Percentiles rank a stretch among this genome's conserved stretches.
phyloP scores from a whole-genome alignment of 2,888 invertebrate species.

The Oscheius sp. region DNA sequence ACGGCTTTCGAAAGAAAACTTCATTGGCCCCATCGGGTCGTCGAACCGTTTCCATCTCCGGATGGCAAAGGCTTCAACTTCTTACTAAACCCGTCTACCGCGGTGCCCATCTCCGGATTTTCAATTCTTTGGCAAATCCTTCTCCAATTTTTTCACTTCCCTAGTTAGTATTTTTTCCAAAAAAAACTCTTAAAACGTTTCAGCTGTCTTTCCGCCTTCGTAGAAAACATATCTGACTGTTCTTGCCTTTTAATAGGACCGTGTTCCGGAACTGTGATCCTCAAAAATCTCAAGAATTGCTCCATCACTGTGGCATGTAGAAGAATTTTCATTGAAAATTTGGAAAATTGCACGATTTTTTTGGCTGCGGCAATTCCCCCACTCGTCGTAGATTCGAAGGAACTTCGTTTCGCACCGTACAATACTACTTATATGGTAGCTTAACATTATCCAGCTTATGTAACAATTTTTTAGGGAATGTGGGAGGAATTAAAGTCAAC shows the following conservation, averaged over 20 bases:
- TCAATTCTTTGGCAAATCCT: neutral
- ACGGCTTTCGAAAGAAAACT: constrained; percentile 5
- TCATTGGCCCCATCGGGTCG: constrained; percentile 9
- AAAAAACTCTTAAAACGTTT: neutral
- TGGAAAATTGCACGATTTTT: constrained; percentile 3
- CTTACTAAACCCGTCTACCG: constrained; percentile 3
- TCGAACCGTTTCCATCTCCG: constrained; percentile 5
- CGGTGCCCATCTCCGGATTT: constrained; percentile 2
- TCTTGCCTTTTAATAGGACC: constrained; percentile 18
- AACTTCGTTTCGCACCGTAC: neutral
- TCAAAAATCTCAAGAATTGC: neutral
- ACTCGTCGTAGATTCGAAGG: neutral
- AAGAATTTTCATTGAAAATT: neutral
- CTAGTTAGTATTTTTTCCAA: neutral
- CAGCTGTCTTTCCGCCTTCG: constrained; percentile 3
- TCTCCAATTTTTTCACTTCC: neutral
- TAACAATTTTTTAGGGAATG: neutral
- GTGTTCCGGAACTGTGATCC: constrained; percentile 5
- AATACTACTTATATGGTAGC: constrained; percentile 7
- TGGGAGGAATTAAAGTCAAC: constrained; percentile 9
- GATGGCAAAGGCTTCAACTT: constrained; percentile 9
- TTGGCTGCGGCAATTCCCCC: neutral
- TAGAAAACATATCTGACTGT: constrained; percentile 12
- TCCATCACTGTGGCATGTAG: constrained; percentile 11
- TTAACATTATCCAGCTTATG: neutral